Percentiles rank a stretch among this genome's conserved stretches.
phyloP scores from a whole-genome alignment of 2,888 invertebrate genomes.

The Phalangium opilio region DNA sequence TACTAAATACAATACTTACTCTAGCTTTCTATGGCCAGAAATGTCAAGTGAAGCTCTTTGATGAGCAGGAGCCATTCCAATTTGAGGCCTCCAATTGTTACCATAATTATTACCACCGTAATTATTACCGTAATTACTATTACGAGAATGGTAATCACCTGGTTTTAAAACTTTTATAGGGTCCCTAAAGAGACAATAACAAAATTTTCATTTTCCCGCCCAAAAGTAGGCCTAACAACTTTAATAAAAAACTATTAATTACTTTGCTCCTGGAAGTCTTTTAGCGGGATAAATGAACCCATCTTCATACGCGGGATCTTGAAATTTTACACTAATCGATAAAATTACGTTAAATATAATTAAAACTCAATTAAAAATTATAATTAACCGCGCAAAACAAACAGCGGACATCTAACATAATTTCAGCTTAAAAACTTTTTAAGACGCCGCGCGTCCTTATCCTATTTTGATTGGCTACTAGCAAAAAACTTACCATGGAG shows the following conservation, averaged over 20 bases:
- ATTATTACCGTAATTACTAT: conserved; percentile 26
- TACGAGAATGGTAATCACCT: conserved; percentile 40
- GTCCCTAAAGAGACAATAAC: conserved; percentile 33
- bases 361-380: conserved; percentile 27
- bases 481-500: too few relatives aligned
- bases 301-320: conserved; percentile 59
- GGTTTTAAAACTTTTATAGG: conserved; percentile 65
- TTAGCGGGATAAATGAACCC: conserved; percentile 64
- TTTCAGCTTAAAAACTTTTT: too few relatives aligned
- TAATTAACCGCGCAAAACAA: too few relatives aligned
- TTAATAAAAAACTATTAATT: conserved; percentile 19
- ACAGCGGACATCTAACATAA: too few relatives aligned
- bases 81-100: conserved; percentile 57
- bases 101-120: too few relatives aligned
- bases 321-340: conserved; percentile 35
- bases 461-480: too few relatives aligned
- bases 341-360: background rate
- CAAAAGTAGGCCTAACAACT: conserved; percentile 2
- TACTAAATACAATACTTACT: conserved; percentile 4
- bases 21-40: conserved; percentile 53
- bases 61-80: conserved; percentile 53
- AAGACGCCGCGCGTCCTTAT: too few relatives aligned
- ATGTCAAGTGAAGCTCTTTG: conserved; percentile 47
- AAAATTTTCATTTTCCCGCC: too few relatives aligned
- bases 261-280: conserved; percentile 38